Percentiles rank a stretch among this genome's conserved stretches.
Conservation (phyloP, 2,888 invertebrate genomes). For the Conops quadrifasciatus region DNA sequence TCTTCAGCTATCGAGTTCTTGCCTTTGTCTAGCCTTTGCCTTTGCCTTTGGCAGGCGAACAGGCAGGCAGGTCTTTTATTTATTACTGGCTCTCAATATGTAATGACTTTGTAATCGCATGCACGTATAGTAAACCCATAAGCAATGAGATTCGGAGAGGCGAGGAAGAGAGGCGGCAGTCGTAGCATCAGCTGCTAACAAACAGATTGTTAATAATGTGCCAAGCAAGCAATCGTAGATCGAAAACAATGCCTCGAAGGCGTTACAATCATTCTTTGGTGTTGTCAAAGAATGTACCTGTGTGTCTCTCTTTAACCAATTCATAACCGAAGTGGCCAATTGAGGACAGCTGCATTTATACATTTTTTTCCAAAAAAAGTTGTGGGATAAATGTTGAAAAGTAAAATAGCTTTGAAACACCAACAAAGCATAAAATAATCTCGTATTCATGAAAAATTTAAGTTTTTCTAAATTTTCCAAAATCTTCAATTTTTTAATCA, state of each 20-base stretch:
- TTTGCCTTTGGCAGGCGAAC: neutral
- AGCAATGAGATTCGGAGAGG: neutral
- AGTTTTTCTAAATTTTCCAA: too few relatives aligned
- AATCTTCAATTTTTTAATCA: too few relatives aligned
- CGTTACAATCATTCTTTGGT: neutral
- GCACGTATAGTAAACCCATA: neutral
- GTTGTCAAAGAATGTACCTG: conserved; percentile 10
- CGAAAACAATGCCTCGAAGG: conserved; percentile 27
- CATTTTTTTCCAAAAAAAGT: neutral
- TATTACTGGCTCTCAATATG: conserved; percentile 15
- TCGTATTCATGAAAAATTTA: too few relatives aligned
- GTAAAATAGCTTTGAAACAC: too few relatives aligned
- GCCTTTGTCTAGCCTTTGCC: neutral
- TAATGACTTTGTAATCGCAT: conserved; percentile 28
- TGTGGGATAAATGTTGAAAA: too few relatives aligned
- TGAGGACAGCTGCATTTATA: too few relatives aligned
- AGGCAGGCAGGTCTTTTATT: neutral
- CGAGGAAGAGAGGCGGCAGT: neutral
- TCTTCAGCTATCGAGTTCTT: neutral
- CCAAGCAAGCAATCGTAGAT: conserved; percentile 20
- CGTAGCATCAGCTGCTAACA: neutral
- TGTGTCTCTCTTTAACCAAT: too few relatives aligned
- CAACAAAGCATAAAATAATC: too few relatives aligned
- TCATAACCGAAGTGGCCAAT: too few relatives aligned
- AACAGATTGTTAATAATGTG: conserved; percentile 16